Evolutionary conservation across 2,888 invertebrate genomes (phyloP), one percentile per base, ranked within the genome.

Genomic region (Drosophila quasianomalipes): DNA sequence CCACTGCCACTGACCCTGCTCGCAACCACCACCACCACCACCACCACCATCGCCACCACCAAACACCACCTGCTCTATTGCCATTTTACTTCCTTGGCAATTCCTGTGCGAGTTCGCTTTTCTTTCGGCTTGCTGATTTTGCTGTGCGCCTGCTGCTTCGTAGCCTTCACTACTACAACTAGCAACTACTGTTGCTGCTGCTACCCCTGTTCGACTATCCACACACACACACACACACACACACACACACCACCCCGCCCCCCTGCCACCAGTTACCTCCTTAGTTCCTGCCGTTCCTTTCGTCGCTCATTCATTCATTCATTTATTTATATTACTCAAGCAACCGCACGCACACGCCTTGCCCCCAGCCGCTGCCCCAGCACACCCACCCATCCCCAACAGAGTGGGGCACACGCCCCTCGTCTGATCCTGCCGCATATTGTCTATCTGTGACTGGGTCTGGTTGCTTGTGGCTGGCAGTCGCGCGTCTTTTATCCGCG

Each of bases 281-380:
- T 26, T 26, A 47, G 28, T 37, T 39, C 53, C 59, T 22, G 51
- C 57, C 52, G 74, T 22, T 22, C 22, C 57, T 74, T 54, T 69
- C 63, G 63, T 58, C 51, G 67, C 77, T 85, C 87, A 85, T 82
- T 82, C 85, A 88, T 82, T 82, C 83, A 88, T 86, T 86, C 83
- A 90, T 89, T 86, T 87, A 86, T 86, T 86, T 86, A 81, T 87
- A 79, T 82, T 84, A 81, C 89, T 74, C 76, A 76, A 75, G 75
- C 82, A 83, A 80, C 82, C 86, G 72, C 90, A 87, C 85, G 88
- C 84, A 84, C 74, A 76, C 70, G 71, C 63, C 58, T 47, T 26
- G 14, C 47, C 44, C 22, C 12, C 44, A 41, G 41, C 44, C 9
- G 39, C 9, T 9, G 3, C 39, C 68, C 67, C 51, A 62, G 51